Evolutionary conservation across 1,140 invertebrate genomes (phyloP).

Genomic region (Lerema accius): DNA sequence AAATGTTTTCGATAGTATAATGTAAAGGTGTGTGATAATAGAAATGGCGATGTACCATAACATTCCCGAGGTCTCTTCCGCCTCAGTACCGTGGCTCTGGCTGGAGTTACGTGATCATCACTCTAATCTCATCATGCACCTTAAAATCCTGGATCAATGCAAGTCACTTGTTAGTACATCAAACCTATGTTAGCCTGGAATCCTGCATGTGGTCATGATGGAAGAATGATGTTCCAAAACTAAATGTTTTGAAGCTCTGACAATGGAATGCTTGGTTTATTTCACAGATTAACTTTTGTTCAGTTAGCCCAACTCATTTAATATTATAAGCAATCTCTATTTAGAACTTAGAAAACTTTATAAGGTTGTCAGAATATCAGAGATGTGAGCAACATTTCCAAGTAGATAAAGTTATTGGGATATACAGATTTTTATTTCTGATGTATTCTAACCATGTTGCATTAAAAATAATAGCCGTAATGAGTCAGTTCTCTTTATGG

Average conservation of each 20-base stretch:
- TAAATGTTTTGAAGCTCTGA: too few species aligned
- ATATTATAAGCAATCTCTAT: too few species aligned
- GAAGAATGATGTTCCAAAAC: conserved; percentile 15
- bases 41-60: conserved; percentile 69
- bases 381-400: too few species aligned
- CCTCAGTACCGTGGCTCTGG: conserved; percentile 52
- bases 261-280: too few species aligned
- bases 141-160: conserved; percentile 74
- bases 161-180: conserved; percentile 70
- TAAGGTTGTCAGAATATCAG: too few species aligned
- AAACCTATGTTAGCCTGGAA: conserved; percentile 34
- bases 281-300: too few species aligned
- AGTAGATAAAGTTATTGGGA: too few species aligned
- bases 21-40: conserved; percentile 14
- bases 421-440: too few species aligned
- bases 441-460: too few species aligned
- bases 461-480: background rate
- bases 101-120: conserved; percentile 62
- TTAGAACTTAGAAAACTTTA: too few species aligned
- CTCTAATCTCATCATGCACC: conserved; percentile 74
- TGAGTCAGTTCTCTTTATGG: background rate
- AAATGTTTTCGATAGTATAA: conserved; percentile 15
- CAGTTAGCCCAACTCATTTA: too few species aligned
- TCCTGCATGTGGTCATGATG: conserved; percentile 17
- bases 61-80: conserved; percentile 72